Percentiles rank a stretch among this genome's conserved stretches.
Evolutionary conservation across 2,888 invertebrate species (phyloP).

Genomic region (Cybosia mesomella): DNA sequence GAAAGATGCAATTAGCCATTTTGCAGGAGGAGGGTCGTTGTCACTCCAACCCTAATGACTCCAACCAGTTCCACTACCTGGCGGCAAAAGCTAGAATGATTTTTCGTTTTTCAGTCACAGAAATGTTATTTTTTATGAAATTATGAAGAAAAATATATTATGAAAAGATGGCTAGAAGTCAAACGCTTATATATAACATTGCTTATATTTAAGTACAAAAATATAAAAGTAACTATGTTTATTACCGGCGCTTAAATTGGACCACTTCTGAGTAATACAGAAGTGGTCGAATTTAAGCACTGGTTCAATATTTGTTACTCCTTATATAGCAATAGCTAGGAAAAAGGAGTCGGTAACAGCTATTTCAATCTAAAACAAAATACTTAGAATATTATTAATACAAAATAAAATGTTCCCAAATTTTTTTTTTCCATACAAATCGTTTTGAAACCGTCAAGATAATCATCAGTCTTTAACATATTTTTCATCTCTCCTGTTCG

Average conservation of each 20-base stretch:
- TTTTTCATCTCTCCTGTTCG: no score
- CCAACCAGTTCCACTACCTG: conserved; percentile 46
- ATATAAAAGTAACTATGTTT: no score
- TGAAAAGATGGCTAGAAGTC: no score
- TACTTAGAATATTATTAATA: conserved; percentile 23
- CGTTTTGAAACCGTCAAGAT: conserved; percentile 32
- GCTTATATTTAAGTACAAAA: no score
- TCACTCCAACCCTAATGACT: conserved; percentile 61
- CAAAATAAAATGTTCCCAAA: conserved; percentile 27
- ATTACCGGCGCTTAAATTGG: no score
- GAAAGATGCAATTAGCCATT: conserved; percentile 62
- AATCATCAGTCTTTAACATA: conserved; percentile 45
- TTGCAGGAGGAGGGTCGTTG: conserved; percentile 56
- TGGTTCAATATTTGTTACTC: no score
- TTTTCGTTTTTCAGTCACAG: conserved; percentile 45
- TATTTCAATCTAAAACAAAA: conserved; percentile 3
- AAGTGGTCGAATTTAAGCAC: no score
- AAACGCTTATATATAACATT: no score
- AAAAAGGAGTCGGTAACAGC: not conserved
- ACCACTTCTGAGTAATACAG: no score
- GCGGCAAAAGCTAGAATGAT: conserved; percentile 45
- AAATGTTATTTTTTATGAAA: conserved; percentile 38
- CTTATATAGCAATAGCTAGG: no score
- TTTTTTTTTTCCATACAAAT: conserved; percentile 35
- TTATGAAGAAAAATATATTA: not conserved